Base-by-base conservation (phyloP, 2,113 vertebrate genomes). In the Gavialis gangeticus region DNA sequence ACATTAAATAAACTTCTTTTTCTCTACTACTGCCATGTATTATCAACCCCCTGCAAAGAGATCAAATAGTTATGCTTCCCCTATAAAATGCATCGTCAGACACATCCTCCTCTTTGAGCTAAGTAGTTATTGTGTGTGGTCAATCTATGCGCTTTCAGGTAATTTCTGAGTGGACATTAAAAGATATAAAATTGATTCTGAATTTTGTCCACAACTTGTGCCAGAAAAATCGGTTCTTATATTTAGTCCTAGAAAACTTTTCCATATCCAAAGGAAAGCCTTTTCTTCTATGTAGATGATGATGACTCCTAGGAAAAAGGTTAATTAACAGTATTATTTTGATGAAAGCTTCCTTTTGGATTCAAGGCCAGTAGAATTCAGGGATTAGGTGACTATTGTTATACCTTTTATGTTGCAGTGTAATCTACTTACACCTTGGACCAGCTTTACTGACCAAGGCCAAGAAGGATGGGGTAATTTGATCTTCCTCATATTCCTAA, bases 31-130 rank as follows among this genome's bases (percentile, higher is more conserved):
- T 77, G 57, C 59, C 22, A 25, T 6, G 62, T 46, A 27, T 30
- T 34, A 25, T 4, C 14, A 10, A 75, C 56, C 37, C 19, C 15
- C 60, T 46, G 15, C 18, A 73, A 30, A 60, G n/a, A 27, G 3
- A 2, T 19, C 34, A 16, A 25, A 55, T 17, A 24, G 54, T 62
- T 4, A 1, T 0, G 46, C 46, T 71, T 55, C 27, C 30, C 12
- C 11, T 1, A 3, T 28, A 4, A 0, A 1, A n/a, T 9, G 25
- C 0, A 2, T 0, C 1, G 62, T 28, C 21, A 22, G 28, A 34
- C 25, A 25, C 16, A 62, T 25, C 10, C 56, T 56, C 16, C 34
- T 60, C 25, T 60, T 60, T 37, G 16, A 2, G 67, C 55, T 12
- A 55, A 18, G 28, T 17, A n/a, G 17, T 37, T 18, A 0, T 1